Percentiles rank a stretch among this genome's conserved stretches.
Evolutionary conservation across 2,888 invertebrate genomes (phyloP).

Genomic region (Sarcophaga carnaria): DNA sequence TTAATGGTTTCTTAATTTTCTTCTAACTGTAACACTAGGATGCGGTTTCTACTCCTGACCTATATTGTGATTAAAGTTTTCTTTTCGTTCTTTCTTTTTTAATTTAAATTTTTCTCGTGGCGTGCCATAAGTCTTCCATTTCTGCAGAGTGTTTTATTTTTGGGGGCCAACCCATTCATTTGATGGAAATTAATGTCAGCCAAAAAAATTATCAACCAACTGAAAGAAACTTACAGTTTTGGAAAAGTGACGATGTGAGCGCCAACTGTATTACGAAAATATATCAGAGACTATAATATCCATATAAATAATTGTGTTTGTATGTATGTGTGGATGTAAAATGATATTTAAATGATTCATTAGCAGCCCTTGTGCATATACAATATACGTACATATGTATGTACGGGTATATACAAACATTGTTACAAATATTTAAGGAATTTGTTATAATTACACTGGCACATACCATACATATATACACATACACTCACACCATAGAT

Average conservation of each 20-base stretch:
- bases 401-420: not conserved
- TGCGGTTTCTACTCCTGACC: no score
- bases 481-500: not conserved
- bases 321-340: not conserved
- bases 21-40: no score
- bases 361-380: conserved; percentile 61
- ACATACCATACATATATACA: not conserved
- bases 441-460: conserved; percentile 43
- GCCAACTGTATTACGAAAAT: conserved; percentile 42
- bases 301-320: not conserved
- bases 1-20: no score
- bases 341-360: conserved; percentile 66
- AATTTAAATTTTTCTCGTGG: not conserved
- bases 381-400: no score
- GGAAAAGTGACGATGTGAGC: conserved; percentile 26
- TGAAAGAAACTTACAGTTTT: conserved; percentile 22
- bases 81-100: no score
- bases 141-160: not conserved
- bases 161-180: conserved; percentile 13
- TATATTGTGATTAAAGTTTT: no score
- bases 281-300: not conserved
- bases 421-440: conserved; percentile 15
- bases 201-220: conserved; percentile 34
- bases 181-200: conserved; percentile 55
- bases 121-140: not conserved